These are phyloP conservation scores for Channa striata DNA, from an alignment of 2,797 vertebrate genomes.

Conservation along the genomic window DNA sequence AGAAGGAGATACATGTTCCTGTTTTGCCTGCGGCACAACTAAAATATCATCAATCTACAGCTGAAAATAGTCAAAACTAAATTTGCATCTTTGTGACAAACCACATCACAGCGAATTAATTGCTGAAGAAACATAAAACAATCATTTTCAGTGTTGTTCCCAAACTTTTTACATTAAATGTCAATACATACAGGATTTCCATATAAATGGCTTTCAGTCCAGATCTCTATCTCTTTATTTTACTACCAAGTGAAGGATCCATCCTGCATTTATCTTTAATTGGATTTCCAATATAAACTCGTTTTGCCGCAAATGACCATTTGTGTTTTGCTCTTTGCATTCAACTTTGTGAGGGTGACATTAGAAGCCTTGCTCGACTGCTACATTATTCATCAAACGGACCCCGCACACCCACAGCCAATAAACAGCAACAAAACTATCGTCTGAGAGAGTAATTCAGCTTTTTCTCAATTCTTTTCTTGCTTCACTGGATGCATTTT, in stretches of 20 bases:
- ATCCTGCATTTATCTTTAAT: constrained; percentile 77
- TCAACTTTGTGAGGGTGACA: constrained; percentile 71
- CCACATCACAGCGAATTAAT: background rate
- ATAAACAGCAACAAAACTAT: constrained; percentile 50
- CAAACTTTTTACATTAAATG: constrained; percentile 30
- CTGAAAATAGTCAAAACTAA: constrained; percentile 2
- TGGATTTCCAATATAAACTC: constrained; percentile 74
- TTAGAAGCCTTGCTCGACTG: constrained; percentile 51
- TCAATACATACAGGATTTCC: constrained; percentile 67
- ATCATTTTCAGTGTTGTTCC: constrained; percentile 8
- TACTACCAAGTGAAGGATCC: constrained; percentile 61
- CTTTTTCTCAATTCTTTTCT: constrained; percentile 36
- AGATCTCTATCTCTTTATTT: constrained; percentile 63
- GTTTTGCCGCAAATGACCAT: constrained; percentile 63
- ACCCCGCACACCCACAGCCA: constrained; percentile 45
- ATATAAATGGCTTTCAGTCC: constrained; percentile 68
- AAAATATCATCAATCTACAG: background rate
- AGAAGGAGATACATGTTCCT: constrained; percentile 8
- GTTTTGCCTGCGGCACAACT: background rate
- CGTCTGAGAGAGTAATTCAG: constrained; percentile 46
- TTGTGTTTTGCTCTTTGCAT: constrained; percentile 46
- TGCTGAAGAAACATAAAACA: constrained; percentile 25
- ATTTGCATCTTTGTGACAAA: background rate
- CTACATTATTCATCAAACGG: constrained; percentile 73
- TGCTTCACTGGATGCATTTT: constrained; percentile 11